Base-by-base conservation (phyloP, 1,140 invertebrate species). In the Hyphantria cunea region DNA sequence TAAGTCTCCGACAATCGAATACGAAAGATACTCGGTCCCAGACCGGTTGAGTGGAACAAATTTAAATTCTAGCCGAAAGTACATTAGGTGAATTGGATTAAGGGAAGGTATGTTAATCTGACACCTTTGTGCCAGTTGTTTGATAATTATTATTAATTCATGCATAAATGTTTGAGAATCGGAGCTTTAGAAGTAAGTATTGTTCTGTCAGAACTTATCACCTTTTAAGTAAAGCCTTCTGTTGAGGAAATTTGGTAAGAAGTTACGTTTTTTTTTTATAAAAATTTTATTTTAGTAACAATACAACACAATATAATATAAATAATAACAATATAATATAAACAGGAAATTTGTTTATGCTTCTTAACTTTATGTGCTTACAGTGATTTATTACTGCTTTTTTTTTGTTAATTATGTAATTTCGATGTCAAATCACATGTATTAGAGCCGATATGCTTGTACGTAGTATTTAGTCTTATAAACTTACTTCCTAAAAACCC, bases 1-100 rank as follows among this genome's bases (percentile, higher is more conserved):
- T 72, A 84, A 82, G 79, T 80, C 81, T 84, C 76, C 82, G 79
- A 84, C 81, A 84, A 84, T 84, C 79, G 81, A 84, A 76, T 76
- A 64, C 70, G 72, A 78, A 64, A 69, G 65, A 80, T 74, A 77
- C 80, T 76, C 75, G 70, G 47, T 51, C 58, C 37, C 34, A 39
- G 42, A 32, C 64, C 41, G 64, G 17, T 56, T 42, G 51, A 61
- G 51, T 25, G 68, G 56, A 61, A 64, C 68, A 74, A 62, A 84
- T 82, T 84, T 82, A 80, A 84, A 84, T 84, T 84, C 76, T 68
- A 54, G 65, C 66, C 66, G 68, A 70, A 74, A 75, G 71, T 50
- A 72, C 41, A 49, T 42, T 52, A 63, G 64, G 60, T 62, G 59
- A 61, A 63, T 52, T 56, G 80, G 80, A 79, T 79, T 81, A 81